These are phyloP conservation scores for human (Homo sapiens) DNA, from an alignment of 2,113 vertebrate species.

Conservation along the genomic window DNA sequence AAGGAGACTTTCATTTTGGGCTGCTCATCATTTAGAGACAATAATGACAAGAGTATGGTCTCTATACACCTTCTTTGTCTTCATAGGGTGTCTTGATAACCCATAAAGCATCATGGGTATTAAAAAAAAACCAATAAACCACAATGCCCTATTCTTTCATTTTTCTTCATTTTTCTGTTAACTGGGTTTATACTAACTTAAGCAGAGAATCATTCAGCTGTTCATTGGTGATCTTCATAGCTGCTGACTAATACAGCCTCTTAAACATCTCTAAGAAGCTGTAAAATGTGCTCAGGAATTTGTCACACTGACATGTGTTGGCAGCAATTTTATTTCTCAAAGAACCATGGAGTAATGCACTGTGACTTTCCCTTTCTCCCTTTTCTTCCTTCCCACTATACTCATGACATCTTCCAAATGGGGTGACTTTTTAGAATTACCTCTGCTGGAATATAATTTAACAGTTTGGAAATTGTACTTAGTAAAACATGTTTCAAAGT, in stretches of 20 bases:
- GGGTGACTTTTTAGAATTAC: not conserved
- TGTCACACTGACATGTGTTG: not conserved
- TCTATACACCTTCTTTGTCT: not conserved
- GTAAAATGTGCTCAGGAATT: conserved; percentile 24
- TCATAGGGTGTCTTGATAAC: not conserved
- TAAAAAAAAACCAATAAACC: not conserved
- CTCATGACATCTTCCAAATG: not conserved
- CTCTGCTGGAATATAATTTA: not conserved
- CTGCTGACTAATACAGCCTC: not conserved
- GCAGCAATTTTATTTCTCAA: not conserved
- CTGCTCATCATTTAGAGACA: not conserved
- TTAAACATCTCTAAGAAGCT: conserved; percentile 11
- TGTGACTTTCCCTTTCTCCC: not conserved
- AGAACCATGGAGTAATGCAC: not conserved
- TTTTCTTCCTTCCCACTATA: not conserved
- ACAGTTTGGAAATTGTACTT: not conserved
- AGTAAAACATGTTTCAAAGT: not conserved
- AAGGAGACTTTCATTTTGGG: not conserved
- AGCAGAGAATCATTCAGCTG: not conserved
- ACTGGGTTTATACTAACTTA: not conserved
- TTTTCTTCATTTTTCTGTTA: not conserved
- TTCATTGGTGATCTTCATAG: not conserved
- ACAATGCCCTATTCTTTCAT: not conserved
- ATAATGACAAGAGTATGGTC: not conserved
- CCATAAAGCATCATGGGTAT: not conserved